Conservation (phyloP, 1,140 invertebrate species). For the Archegozetes longisetosus region DNA sequence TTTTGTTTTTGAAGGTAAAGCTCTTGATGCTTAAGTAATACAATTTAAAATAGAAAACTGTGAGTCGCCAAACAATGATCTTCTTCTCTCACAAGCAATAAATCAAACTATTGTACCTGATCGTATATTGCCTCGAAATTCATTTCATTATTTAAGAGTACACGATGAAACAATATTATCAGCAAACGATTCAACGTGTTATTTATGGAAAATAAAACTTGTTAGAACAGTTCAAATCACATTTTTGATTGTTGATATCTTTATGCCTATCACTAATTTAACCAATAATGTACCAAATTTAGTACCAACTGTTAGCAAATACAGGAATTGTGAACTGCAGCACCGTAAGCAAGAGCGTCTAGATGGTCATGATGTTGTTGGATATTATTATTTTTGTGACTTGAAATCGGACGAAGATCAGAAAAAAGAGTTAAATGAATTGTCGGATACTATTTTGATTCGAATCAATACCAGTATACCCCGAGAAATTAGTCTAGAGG, state of each 20-base stretch:
- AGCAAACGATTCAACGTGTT: neutral
- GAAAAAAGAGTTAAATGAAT: neutral
- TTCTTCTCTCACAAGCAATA: neutral
- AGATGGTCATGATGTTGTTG: neutral
- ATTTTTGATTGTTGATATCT: neutral
- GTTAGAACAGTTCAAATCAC: neutral
- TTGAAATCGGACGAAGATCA: neutral
- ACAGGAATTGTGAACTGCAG: neutral
- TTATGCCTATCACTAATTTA: neutral
- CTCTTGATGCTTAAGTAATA: neutral
- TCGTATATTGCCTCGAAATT: neutral
- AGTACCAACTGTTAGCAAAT: neutral
- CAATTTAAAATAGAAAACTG: neutral
- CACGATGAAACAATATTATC: neutral
- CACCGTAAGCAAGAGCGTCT: neutral
- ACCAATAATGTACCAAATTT: neutral
- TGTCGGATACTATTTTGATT: neutral
- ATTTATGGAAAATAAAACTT: neutral
- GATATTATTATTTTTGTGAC: constrained; percentile 13
- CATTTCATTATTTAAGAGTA: neutral
- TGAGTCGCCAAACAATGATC: neutral
- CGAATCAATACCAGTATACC: neutral
- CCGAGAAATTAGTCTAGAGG: constrained; percentile 1
- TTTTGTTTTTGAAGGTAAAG: neutral
- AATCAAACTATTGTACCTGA: neutral